Percentiles rank a stretch among this genome's conserved stretches.
phyloP scores from a whole-genome alignment of 2,888 invertebrate genomes.

The Lysandra coridon region DNA sequence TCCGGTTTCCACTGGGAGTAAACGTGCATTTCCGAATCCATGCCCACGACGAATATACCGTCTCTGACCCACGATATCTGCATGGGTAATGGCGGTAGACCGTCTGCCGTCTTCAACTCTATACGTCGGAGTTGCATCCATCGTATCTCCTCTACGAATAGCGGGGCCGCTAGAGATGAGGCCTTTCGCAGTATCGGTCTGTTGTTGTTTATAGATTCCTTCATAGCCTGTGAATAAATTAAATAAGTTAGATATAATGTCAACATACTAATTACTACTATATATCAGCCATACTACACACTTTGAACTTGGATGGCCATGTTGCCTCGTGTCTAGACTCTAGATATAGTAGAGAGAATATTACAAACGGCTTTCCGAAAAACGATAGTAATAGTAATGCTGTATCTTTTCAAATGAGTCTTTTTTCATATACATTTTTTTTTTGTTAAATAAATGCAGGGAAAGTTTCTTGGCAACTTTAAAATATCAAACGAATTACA shows the following conservation, averaged over 20 bases:
- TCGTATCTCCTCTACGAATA: constrained; percentile 94
- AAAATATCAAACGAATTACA: not conserved
- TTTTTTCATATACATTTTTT: too few species aligned
- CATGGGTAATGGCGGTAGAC: constrained; percentile 97
- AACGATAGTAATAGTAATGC: too few species aligned
- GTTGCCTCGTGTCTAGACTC: too few species aligned
- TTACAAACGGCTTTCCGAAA: too few species aligned
- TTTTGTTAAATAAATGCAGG: too few species aligned
- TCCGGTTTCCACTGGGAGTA: constrained; percentile 98
- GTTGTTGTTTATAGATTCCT: constrained; percentile 90
- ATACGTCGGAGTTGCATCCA: constrained; percentile 98
- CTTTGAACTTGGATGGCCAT: too few species aligned
- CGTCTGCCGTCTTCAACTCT: constrained; percentile 95
- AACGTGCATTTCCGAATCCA: constrained; percentile 99
- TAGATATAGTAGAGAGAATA: too few species aligned
- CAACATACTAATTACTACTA: not conserved
- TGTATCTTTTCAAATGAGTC: too few species aligned
- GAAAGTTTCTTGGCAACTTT: not conserved
- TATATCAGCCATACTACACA: too few species aligned
- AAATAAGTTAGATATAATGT: not conserved
- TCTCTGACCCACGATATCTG: constrained; percentile 99
- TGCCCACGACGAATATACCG: constrained; percentile 98
- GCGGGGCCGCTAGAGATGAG: constrained; percentile 93
- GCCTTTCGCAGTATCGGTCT: constrained; percentile 93
- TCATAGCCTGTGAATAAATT: constrained; percentile 82